Base-by-base conservation (phyloP, 2,113 vertebrate species). In the Turnix velox region DNA sequence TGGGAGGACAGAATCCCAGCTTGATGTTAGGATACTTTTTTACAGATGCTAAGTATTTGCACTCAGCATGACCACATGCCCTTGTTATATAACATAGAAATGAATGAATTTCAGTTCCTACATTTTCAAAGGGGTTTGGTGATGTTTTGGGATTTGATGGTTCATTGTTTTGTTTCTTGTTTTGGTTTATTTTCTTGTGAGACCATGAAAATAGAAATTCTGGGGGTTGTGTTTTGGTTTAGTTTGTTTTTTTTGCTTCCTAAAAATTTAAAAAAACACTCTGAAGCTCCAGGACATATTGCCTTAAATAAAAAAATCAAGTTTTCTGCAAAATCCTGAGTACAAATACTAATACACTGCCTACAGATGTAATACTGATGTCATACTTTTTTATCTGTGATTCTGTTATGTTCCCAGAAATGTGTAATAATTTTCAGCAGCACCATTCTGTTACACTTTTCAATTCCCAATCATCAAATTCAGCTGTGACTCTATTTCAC, bases 61-160 rank as follows among this genome's bases (percentile, higher is more conserved):
- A 40, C 6, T 30, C 42, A 17, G 2, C 14, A 22, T 25, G 28
- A 75, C 12, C 22, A 37, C 6, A 2, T 79, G 14, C 2, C 42
- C 31, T 61, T 22, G 30, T 18, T 28, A 24, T 31, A 31, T 3
- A 58, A 15, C 1, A 58, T 9, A 61, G 16, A 78, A 57, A 83
- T 14, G 0, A 66, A 39, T 18, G 0, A 20, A 52, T 66, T 88
- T 25, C 18, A 82, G 25, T 82, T 6, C 5, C 5, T 48, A 8
- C 8, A 27, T 18, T 48, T 42, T 62, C 15, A 8, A 2, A 2
- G 0, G 1, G 0, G 24, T 54, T 55, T 77, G 35, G n/a, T 31
- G 11, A 9, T 37, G 10, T 17, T 59, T 54, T 7, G 8, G 5
- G 0, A 1, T 18, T 75, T 68, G 4, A 7, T 25, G 6, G 7